phyloP scores from a whole-genome alignment of 2,797 vertebrate genomes.

The Ptychobarbus kaznakovi region DNA sequence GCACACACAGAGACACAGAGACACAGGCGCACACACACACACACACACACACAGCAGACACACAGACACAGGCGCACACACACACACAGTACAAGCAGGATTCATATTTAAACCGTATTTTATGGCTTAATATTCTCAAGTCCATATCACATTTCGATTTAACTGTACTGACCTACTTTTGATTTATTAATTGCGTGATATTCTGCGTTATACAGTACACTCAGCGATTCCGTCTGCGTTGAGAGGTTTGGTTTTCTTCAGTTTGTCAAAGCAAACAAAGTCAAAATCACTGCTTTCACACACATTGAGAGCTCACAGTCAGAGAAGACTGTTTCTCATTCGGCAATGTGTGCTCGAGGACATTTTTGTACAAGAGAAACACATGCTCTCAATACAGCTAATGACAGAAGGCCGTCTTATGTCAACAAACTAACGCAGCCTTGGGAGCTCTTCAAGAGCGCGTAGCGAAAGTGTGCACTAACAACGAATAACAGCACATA shows the following conservation, averaged over 20 bases:
- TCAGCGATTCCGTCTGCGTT: no score
- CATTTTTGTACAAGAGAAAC: slow-evolving; percentile 31
- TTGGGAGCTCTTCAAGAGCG: slow-evolving; percentile 10
- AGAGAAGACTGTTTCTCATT: slow-evolving; percentile 40
- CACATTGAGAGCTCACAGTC: slow-evolving; percentile 17
- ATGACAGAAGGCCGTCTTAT: slow-evolving; percentile 21
- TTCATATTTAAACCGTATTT: no score
- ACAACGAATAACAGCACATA: slow-evolving; percentile 67
- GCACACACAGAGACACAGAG: no score
- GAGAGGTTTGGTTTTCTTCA: not conserved
- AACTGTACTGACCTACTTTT: no score
- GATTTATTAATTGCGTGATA: no score
- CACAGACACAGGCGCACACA: no score
- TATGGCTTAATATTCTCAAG: no score
- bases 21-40: no score
- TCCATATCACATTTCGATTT: no score
- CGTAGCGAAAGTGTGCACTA: not conserved
- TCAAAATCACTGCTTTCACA: slow-evolving; percentile 22
- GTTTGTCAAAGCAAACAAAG: not conserved
- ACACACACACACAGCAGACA: no score
- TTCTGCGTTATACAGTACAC: no score
- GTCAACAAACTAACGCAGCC: slow-evolving; percentile 22
- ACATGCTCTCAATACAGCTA: slow-evolving; percentile 21
- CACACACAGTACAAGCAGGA: no score
- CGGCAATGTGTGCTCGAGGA: slow-evolving; percentile 1